Conservation (phyloP, 64 coral and sea anemone species). For the Pachyseris speciosa region DNA sequence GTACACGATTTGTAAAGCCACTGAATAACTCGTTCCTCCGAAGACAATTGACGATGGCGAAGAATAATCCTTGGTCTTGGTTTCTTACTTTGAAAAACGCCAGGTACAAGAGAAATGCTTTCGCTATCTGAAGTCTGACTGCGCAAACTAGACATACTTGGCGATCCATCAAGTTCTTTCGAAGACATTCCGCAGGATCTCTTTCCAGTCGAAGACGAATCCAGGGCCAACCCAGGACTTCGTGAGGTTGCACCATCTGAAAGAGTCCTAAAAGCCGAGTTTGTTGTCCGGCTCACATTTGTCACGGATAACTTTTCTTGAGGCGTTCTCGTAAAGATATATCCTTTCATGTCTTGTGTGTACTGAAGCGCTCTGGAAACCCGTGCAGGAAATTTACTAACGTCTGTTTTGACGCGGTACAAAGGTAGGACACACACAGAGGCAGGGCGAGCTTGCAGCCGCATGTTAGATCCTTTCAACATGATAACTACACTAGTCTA, state of each 20-base stretch:
- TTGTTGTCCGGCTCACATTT: background rate
- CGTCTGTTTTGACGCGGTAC: background rate
- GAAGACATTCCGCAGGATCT: background rate
- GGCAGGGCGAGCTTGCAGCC: background rate
- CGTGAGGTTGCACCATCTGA: background rate
- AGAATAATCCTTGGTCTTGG: constrained; percentile 76
- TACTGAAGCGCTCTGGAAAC: constrained; percentile 55
- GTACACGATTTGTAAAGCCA: constrained; percentile 71
- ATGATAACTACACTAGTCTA: too few relatives aligned
- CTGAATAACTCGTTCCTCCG: constrained; percentile 57
- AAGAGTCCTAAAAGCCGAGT: background rate
- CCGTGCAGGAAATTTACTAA: background rate
- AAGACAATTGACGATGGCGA: constrained; percentile 63
- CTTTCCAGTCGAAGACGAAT: background rate
- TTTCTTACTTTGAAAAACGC: constrained; percentile 58
- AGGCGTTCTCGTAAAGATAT: constrained; percentile 19
- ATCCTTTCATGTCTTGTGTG: constrained; percentile 47
- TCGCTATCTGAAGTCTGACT: constrained; percentile 28
- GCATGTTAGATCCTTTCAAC: background rate
- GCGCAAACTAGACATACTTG: background rate
- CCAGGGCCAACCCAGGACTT: background rate
- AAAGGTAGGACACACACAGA: constrained; percentile 14
- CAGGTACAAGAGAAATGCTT: constrained; percentile 63
- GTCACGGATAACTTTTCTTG: background rate
- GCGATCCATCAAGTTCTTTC: background rate